Conservation (phyloP, 2,797 vertebrate species). For the Crocidura indochinensis region DNA sequence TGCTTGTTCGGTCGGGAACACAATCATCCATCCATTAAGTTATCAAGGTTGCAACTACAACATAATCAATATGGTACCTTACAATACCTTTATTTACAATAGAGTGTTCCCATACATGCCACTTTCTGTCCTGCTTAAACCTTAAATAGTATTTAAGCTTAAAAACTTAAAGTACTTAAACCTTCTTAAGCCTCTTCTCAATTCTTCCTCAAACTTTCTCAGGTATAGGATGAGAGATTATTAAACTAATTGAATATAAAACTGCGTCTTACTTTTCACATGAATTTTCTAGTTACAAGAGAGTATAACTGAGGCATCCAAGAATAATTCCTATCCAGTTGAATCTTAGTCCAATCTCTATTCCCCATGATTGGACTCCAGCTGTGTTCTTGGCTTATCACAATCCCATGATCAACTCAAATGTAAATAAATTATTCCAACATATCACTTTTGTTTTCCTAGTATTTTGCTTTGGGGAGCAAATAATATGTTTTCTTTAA, state of each 20-base stretch:
- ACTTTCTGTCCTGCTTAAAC: background rate
- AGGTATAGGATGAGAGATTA: background rate
- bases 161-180: no score
- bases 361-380: background rate
- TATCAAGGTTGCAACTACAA: background rate
- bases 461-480: conserved; percentile 51
- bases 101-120: background rate
- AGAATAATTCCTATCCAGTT: background rate
- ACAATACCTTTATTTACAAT: background rate
- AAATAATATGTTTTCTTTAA: conserved; percentile 53
- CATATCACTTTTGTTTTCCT: conserved; percentile 28
- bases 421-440: conserved; percentile 33
- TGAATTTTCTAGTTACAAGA: conserved; percentile 23
- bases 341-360: conserved; percentile 28
- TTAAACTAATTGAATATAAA: background rate
- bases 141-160: no score
- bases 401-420: background rate
- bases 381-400: conserved; percentile 1
- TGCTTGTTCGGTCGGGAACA: background rate
- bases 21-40: background rate
- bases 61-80: background rate
- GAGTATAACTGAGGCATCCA: conserved; percentile 1
- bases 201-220: background rate
- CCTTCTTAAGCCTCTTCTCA: background rate
- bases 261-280: background rate